Conservation (phyloP, 2,113 vertebrate species). For the Bungarus multicinctus region DNA sequence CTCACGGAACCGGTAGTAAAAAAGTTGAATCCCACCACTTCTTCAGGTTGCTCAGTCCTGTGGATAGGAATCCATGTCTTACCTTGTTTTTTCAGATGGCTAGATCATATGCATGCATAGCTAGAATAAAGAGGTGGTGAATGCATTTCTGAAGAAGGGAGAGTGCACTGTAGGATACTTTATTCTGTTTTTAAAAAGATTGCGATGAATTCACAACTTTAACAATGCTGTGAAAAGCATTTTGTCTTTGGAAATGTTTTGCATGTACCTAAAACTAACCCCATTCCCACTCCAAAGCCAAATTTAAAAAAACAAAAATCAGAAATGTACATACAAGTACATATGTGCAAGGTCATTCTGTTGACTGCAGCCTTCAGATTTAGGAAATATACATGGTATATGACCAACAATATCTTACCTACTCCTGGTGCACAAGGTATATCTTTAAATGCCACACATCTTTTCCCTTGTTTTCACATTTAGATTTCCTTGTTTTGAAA, state of each 20-base stretch:
- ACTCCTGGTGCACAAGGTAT: not conserved
- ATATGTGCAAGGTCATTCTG: not conserved
- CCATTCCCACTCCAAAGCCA: not conserved
- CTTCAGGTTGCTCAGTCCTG: not conserved
- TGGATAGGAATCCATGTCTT: not conserved
- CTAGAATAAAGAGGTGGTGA: not conserved
- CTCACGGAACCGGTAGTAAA: no score
- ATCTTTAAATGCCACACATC: not conserved
- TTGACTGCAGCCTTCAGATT: not conserved
- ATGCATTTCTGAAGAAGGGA: not conserved
- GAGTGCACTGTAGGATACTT: not conserved
- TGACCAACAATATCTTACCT: not conserved
- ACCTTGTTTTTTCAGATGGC: not conserved
- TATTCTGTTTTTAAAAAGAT: not conserved
- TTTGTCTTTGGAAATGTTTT: not conserved
- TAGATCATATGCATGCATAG: not conserved
- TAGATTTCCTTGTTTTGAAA: not conserved
- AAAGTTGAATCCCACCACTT: no score
- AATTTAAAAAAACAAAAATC: not conserved
- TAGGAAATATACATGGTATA: not conserved
- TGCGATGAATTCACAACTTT: not conserved
- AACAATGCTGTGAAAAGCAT: not conserved
- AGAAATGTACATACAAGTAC: not conserved
- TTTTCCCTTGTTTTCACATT: not conserved
- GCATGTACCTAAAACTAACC: not conserved